Base-by-base conservation (phyloP, 2,888 invertebrate genomes). In the Piscicola geometra region DNA sequence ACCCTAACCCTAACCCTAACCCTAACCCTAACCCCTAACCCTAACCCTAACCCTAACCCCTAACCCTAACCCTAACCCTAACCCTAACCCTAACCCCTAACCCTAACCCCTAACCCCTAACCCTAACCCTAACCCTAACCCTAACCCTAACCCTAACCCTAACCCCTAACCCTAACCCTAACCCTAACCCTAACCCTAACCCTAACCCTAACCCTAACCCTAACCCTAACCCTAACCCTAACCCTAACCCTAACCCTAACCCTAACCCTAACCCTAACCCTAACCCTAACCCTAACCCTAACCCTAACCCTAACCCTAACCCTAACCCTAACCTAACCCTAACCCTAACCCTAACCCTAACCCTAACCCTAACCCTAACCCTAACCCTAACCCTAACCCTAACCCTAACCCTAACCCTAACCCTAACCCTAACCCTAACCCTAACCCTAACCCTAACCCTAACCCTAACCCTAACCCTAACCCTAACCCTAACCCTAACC, bases 401-500 rank as follows among this genome's bases (percentile, higher is more conserved):
- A 76, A 76, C 77, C 78, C 76, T 76, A 77, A 76, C 77, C 76
- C 76, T 78, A 78, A 78, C 77, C 78, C 78, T 77, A 66, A 56
- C 69, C 75, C 78, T 74, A 76, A 76, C 76, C 78, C 78, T 75
- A 78, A 75, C 78, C 78, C 77, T 76, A 78, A 76, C 77, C 78
- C 77, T 74, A 76, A 77, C 76, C 78, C 76, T 72, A 79, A 75
- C 78, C 79, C 74, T 73, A 78, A 72, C n/a, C 77, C 77, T 75
- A 73, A 78, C 78, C 79, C 77, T 77, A 79, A 76, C 78, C 78
- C 76, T 79, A 79, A 78, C 79, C 80, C 79, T 78, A 79, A 78
- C 80, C 77, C 75, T 75, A 78, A 77, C 76, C 78, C 75, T 75
- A 76, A 76, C 76, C 78, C 76, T 67, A 76, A 78, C 76, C 77